Evolutionary conservation across 2,113 vertebrate species (phyloP).

Genomic region (Sinocyclocheilus rhinocerous): DNA sequence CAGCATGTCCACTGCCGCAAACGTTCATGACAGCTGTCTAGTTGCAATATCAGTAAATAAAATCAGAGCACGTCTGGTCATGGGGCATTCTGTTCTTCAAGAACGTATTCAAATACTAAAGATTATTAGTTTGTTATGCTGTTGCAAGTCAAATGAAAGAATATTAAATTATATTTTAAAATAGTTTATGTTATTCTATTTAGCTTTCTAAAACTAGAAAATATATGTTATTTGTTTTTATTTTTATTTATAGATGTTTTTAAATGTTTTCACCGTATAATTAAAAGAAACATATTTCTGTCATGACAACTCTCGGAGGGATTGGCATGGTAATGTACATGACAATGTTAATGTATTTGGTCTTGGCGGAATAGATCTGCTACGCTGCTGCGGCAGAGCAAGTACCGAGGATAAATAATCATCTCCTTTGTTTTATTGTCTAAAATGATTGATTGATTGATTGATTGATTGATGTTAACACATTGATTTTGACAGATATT

Average conservation of each 20-base stretch:
- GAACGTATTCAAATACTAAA: neutral
- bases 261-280: too few relatives aligned
- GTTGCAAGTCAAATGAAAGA: neutral
- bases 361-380: too few relatives aligned
- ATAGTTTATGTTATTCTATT: neutral
- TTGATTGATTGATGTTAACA: neutral
- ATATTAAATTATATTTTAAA: neutral
- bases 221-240: neutral
- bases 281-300: too few relatives aligned
- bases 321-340: too few relatives aligned
- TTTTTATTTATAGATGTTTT: too few relatives aligned
- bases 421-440: neutral
- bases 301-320: neutral
- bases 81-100: neutral
- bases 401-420: neutral
- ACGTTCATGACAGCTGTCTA: constrained; percentile 2
- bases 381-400: too few relatives aligned
- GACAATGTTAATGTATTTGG: too few relatives aligned
- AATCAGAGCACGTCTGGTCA: constrained; percentile 13
- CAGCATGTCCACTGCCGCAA: neutral
- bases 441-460: neutral
- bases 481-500: neutral
- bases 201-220: neutral
- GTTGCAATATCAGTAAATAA: constrained; percentile 26
- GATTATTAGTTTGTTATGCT: neutral